Evolutionary conservation across 2,797 vertebrate species (phyloP).

Genomic region (Peromyscus nudipes): DNA sequence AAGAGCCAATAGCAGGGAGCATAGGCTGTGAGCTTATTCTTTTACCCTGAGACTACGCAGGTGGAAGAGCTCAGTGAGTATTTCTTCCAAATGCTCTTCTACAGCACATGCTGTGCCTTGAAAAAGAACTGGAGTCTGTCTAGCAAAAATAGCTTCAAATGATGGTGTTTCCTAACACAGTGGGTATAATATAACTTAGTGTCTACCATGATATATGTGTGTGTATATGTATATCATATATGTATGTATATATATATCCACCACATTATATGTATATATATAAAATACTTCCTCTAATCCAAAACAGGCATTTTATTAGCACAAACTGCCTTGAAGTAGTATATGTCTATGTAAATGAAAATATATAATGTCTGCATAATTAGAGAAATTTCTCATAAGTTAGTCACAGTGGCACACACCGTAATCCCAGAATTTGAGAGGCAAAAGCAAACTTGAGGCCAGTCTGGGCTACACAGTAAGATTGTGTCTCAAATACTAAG

Average conservation of each 20-base stretch:
- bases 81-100: not conserved
- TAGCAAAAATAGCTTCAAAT: constrained; percentile 24
- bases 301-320: not conserved
- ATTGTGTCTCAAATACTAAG: not conserved
- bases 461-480: not conserved
- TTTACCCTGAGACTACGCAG: not conserved
- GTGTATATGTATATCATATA: not conserved
- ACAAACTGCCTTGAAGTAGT: constrained; percentile 10
- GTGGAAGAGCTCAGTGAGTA: not conserved
- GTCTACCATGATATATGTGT: not conserved
- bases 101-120: not conserved
- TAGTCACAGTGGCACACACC: not conserved
- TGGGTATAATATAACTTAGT: constrained; percentile 3
- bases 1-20: not conserved
- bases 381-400: not conserved
- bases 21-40: not conserved
- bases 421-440: not conserved
- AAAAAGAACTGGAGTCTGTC: not conserved
- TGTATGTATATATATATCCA: not conserved
- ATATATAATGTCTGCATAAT: not conserved
- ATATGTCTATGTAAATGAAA: not conserved
- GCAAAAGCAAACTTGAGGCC: not conserved
- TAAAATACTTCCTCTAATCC: not conserved
- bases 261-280: not conserved
- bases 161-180: constrained; percentile 17